Conservation (phyloP, 1,140 invertebrate genomes). For the Trachymyrmex septentrionalis region DNA sequence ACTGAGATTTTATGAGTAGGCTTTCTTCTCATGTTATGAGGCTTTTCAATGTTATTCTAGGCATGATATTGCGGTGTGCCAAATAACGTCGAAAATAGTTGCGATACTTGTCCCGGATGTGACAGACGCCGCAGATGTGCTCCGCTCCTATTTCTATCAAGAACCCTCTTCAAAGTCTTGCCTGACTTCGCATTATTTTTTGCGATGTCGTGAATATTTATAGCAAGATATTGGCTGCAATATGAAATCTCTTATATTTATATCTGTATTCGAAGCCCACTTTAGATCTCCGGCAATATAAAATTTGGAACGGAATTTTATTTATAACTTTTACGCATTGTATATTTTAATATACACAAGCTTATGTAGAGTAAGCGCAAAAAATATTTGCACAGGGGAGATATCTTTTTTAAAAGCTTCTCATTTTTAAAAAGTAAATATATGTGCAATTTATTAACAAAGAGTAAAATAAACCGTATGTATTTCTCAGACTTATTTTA, state of each 20-base stretch:
- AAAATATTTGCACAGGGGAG: too few relatives aligned
- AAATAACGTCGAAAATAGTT: slow-evolving; percentile 53
- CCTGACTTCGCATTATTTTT: slow-evolving; percentile 25
- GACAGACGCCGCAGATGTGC: slow-evolving; percentile 46
- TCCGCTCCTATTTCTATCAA: slow-evolving; percentile 63
- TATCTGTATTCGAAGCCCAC: background rate
- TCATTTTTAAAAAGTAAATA: too few relatives aligned
- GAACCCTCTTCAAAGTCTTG: slow-evolving; percentile 2
- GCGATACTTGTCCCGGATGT: slow-evolving; percentile 6
- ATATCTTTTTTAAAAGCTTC: too few relatives aligned
- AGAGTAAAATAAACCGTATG: too few relatives aligned
- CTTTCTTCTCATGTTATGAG: background rate
- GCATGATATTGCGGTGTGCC: background rate
- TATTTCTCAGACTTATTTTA: too few relatives aligned
- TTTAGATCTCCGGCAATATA: background rate
- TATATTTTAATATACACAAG: background rate
- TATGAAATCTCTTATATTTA: background rate
- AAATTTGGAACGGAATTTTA: background rate
- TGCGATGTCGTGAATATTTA: slow-evolving; percentile 1
- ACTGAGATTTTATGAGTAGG: background rate
- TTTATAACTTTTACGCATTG: background rate
- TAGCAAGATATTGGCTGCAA: background rate
- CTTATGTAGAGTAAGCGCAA: background rate
- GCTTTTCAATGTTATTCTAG: background rate
- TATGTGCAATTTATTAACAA: too few relatives aligned